Evolutionary conservation across 2,113 vertebrate genomes (phyloP).

Genomic region (Acanthochromis polyacanthus): DNA sequence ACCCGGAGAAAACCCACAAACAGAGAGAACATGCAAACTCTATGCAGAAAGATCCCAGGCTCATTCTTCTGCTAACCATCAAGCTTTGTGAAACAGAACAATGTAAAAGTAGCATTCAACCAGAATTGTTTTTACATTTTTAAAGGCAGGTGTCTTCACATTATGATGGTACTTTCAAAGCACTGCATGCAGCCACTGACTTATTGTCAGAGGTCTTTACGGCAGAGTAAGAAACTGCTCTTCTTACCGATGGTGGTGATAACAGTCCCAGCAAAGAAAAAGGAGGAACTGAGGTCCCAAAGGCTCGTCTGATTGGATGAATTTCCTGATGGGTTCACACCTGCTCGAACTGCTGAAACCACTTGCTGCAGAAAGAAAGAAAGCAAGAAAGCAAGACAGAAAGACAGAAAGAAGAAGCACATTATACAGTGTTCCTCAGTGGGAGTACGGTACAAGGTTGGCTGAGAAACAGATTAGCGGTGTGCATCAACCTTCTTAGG

Average conservation of each 20-base stretch:
- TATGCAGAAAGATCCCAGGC: no score
- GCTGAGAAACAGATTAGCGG: conserved; percentile 4
- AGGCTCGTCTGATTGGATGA: conserved; percentile 94
- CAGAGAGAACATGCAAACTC: no score
- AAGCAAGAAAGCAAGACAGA: conserved; percentile 1
- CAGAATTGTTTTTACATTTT: no score
- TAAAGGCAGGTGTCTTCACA: no score
- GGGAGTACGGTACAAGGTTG: conserved; percentile 10
- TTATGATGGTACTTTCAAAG: not conserved
- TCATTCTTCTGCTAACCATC: no score
- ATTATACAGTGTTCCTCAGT: not conserved
- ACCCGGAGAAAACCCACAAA: no score
- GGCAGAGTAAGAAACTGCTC: not conserved
- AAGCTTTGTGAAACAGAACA: not conserved
- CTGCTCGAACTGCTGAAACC: conserved; percentile 94
- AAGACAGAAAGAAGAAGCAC: conserved; percentile 9
- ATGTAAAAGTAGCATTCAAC: not conserved
- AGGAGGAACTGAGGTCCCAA: conserved; percentile 99
- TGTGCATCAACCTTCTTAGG: conserved; percentile 10
- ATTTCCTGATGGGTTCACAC: conserved; percentile 95
- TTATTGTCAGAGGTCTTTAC: not conserved
- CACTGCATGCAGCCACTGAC: not conserved
- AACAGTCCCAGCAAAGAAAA: conserved; percentile 99
- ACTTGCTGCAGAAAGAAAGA: conserved; percentile 89
- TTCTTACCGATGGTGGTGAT: conserved; percentile 99